Evolutionary conservation across 2,113 vertebrate species (phyloP), one percentile per base, ranked within the genome.

Genomic region (Paedocypris sp.): DNA sequence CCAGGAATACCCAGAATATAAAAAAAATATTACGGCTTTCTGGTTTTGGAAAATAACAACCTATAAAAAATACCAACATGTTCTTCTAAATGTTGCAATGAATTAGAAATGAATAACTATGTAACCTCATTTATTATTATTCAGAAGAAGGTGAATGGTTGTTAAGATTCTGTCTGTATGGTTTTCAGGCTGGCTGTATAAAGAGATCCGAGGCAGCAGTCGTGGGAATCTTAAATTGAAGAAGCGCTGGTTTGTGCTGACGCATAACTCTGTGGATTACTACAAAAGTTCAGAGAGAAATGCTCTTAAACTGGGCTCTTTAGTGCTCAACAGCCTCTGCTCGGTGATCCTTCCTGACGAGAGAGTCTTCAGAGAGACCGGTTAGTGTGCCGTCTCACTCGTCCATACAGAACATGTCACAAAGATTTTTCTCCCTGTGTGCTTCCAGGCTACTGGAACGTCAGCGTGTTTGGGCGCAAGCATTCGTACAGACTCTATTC

Each of bases 201-300:
- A 98, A 60, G 93, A 98, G 77, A 87, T 91, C 15, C 96, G 89
- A 70, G 94, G 87, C 81, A 94, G 89, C 33, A 87, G 86, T 1
- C 91, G 85, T 66, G 83, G 84, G 0, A 88, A 88, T 0, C 73
- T 94, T 71, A 95, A 92, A 60, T 75, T 99, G 35, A 98, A 97
- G 78, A 97, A 97, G 62, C 92, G 93, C 45, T 99, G 95, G 95
- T 98, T 99, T 77, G 88, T 99, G 45, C 86, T 99, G 1, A 98
- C 95, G 0, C 93, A 99, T 75, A 97, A 97, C 60, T 98, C 95
- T 32, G 78, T 99, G 76, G 95, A 99, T 72, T 98, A 94, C 75
- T 99, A 98, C 67, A 94, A 92, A 83, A 98, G 89, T 77, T 95
- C 93, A 0, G 94, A 99, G 77, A 89, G 91, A 38, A 89, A 84